Conservation (phyloP, 2,113 vertebrate genomes). For the Brienomyrus brachyistius region DNA sequence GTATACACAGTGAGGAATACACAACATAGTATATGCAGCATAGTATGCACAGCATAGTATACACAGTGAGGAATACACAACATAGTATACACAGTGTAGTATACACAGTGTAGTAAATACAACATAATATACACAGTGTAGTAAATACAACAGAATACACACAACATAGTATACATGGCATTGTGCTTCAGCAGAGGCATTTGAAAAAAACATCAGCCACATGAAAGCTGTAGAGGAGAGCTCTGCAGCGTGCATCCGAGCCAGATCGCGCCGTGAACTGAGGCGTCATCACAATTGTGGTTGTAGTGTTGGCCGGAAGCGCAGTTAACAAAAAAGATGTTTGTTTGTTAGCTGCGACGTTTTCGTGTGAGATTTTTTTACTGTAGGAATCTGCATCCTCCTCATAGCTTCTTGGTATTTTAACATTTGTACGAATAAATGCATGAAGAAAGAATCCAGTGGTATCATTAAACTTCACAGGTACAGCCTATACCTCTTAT, state of each 20-base stretch:
- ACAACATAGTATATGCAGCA: background rate
- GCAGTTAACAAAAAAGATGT: background rate
- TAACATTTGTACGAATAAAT: background rate
- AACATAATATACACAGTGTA: too few species aligned
- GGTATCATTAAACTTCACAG: background rate
- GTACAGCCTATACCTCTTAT: background rate
- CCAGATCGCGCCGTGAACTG: background rate
- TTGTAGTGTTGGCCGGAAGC: slow-evolving; percentile 11
- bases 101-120: too few species aligned
- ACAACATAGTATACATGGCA: background rate
- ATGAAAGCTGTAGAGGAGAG: background rate
- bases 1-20: too few species aligned
- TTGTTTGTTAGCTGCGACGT: background rate
- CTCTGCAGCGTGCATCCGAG: background rate
- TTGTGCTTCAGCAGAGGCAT: background rate
- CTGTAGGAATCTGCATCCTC: background rate
- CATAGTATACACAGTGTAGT: too few species aligned
- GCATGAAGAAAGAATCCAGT: background rate
- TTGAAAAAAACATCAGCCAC: background rate
- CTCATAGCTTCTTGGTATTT: background rate
- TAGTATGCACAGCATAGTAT: too few species aligned
- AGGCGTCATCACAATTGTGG: slow-evolving; percentile 7
- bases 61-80: too few species aligned
- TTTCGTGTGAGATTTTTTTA: background rate
- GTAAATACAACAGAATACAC: background rate